Evolutionary conservation across 2,888 invertebrate genomes (phyloP).

Genomic region (Apodemia zela): DNA sequence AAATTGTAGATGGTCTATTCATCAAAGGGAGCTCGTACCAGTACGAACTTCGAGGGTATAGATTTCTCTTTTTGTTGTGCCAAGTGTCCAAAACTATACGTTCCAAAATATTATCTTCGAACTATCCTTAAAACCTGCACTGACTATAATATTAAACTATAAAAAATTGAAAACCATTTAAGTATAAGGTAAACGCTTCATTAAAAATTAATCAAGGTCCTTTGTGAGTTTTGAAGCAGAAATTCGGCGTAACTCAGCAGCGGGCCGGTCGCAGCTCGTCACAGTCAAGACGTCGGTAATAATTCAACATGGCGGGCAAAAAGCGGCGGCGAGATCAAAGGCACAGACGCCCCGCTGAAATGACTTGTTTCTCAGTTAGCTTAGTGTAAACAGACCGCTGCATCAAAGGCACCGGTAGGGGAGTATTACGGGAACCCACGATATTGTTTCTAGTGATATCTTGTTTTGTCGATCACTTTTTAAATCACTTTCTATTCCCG

Average conservation of each 20-base stretch:
- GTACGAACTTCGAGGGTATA: too few relatives aligned
- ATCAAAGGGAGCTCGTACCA: too few relatives aligned
- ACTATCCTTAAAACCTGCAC: too few relatives aligned
- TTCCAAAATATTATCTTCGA: too few relatives aligned
- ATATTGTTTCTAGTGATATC: not conserved
- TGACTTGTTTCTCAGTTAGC: slow-evolving; percentile 76
- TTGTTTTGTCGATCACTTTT: not conserved
- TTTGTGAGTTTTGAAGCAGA: slow-evolving; percentile 31
- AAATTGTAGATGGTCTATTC: too few relatives aligned
- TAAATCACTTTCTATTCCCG: too few relatives aligned
- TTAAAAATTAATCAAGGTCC: slow-evolving; percentile 7
- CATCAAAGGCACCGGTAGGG: slow-evolving; percentile 66
- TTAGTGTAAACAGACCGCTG: slow-evolving; percentile 73
- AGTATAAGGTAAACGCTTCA: slow-evolving; percentile 11
- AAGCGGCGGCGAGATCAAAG: slow-evolving; percentile 70
- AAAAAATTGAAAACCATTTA: slow-evolving; percentile 10
- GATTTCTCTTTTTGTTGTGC: too few relatives aligned
- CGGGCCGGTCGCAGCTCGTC: slow-evolving; percentile 34
- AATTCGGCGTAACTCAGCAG: slow-evolving; percentile 53
- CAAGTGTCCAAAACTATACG: too few relatives aligned
- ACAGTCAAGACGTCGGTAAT: slow-evolving; percentile 48
- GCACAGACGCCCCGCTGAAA: slow-evolving; percentile 60
- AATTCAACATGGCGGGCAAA: slow-evolving; percentile 57
- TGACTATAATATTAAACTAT: not conserved
- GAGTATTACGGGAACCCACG: slow-evolving; percentile 16